phyloP scores from a whole-genome alignment of 2,888 invertebrate species.

The Tetragonisca angustula region DNA sequence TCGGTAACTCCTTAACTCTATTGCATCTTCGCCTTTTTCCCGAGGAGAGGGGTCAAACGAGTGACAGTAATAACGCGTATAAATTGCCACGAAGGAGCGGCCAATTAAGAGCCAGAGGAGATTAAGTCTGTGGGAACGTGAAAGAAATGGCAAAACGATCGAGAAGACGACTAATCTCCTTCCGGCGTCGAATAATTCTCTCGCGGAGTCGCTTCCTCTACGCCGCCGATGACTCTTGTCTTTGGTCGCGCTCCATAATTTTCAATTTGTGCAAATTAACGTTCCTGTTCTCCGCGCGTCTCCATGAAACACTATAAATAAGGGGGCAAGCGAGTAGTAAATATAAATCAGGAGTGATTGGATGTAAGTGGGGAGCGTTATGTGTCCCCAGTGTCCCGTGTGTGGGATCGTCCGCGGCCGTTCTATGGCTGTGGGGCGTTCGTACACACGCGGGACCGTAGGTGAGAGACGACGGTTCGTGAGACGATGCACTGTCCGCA shows the following conservation, averaged over 20 bases:
- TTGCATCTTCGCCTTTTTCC: neutral
- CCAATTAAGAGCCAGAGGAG: constrained; percentile 19
- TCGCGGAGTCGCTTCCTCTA: constrained; percentile 19
- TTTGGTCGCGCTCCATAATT: constrained; percentile 77
- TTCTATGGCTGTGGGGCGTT: constrained; percentile 61
- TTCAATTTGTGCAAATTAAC: constrained; percentile 84
- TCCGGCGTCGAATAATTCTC: constrained; percentile 15
- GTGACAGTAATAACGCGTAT: constrained; percentile 1
- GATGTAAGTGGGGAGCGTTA: constrained; percentile 84
- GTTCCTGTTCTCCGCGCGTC: constrained; percentile 79
- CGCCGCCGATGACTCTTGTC: constrained; percentile 45
- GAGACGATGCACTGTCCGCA: constrained; percentile 64
- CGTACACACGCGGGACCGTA: constrained; percentile 31
- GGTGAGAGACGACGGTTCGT: constrained; percentile 43
- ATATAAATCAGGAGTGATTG: constrained; percentile 84
- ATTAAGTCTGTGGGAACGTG: constrained; percentile 31
- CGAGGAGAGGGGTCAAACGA: neutral
- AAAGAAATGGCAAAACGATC: constrained; percentile 18
- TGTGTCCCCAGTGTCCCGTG: constrained; percentile 84
- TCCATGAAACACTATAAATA: constrained; percentile 82
- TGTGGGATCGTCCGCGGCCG: constrained; percentile 80
- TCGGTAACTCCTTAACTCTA: neutral
- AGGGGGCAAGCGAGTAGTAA: constrained; percentile 83
- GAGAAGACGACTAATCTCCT: constrained; percentile 33
- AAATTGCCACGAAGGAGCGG: constrained; percentile 29